Evolutionary conservation across 2,888 invertebrate species (phyloP), one percentile per base, ranked within the genome.

Genomic region (Melinaea menophilus): DNA sequence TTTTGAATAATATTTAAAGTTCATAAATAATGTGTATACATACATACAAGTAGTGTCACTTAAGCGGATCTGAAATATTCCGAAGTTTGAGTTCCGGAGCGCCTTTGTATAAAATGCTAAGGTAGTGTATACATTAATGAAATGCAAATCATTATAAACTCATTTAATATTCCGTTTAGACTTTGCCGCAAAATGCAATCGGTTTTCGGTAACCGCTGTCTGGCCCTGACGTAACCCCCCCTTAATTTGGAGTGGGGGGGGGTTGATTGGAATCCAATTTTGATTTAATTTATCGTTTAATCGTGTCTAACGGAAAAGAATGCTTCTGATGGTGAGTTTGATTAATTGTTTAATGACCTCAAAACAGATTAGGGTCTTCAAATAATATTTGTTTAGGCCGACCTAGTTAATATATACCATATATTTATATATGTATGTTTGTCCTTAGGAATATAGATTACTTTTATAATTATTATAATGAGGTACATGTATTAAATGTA

Each of bases 171-270:
- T 75, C 72, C 70, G 73, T 75, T 73, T 72, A 71, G 70, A 68
- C 59, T 64, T 64, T 69, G 61, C 74, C 71, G 64, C 76, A 72
- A 73, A 75, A 74, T 74, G 75, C 74, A 75, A 75, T 76, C 73
- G 72, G 70, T 74, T 71, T 76, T 76, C 72, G 75, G 71, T 68
- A 69, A 71, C 71, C 73, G 72, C 72, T 65, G 61, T 68, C 72
- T 62, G 80, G 67, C 67, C 65, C 72, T 79, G 82, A 80, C 78
- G 73, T 73, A 64, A 68, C 67, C 69, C 72, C 72, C 61, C 58
- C 47, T 22, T 22, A 22, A 22, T 22, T 22, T 22, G 22, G 22
- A 58, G 55, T 59, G 31, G 56, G 58, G 54, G 47, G 61, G 41
- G 51, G 22, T 51, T 51, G 31, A 51, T 51, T 51, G 51, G 51